phyloP scores from a whole-genome alignment of 2,888 invertebrate genomes.

The Lissonota sp. region DNA sequence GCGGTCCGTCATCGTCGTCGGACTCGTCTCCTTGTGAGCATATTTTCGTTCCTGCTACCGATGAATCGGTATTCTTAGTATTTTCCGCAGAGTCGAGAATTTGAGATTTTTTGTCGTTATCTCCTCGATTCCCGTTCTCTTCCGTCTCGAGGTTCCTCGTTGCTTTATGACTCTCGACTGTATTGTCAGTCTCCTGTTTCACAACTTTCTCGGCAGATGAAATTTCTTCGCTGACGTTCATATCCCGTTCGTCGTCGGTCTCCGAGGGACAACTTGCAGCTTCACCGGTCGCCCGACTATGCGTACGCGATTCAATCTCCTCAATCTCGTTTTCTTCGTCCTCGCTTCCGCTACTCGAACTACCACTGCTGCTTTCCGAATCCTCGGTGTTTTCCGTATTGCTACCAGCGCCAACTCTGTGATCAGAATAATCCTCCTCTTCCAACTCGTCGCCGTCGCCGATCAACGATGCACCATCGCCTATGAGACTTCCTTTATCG shows the following conservation, averaged over 20 bases:
- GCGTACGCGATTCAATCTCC: slow-evolving; percentile 67
- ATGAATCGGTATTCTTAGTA: slow-evolving; percentile 29
- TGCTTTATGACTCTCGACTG: slow-evolving; percentile 45
- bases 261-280: slow-evolving; percentile 72
- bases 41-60: not conserved
- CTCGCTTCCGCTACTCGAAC: slow-evolving; percentile 36
- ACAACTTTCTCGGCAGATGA: not conserved
- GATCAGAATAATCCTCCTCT: slow-evolving; percentile 67
- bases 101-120: slow-evolving; percentile 5
- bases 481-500: slow-evolving; percentile 74
- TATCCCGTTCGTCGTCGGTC: slow-evolving; percentile 62
- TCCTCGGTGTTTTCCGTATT: slow-evolving; percentile 63
- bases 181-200: slow-evolving; percentile 62
- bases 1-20: slow-evolving; percentile 81
- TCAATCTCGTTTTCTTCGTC: slow-evolving; percentile 61
- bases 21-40: slow-evolving; percentile 62
- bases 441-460: slow-evolving; percentile 67
- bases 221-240: slow-evolving; percentile 21
- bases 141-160: slow-evolving; percentile 47
- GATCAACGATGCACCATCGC: slow-evolving; percentile 68
- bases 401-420: slow-evolving; percentile 41
- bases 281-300: slow-evolving; percentile 70
- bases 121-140: slow-evolving; percentile 31
- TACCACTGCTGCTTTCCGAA: slow-evolving; percentile 49
- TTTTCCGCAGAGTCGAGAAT: not conserved